Conservation (phyloP, 2,888 invertebrate genomes). For the Idaea biselata region DNA sequence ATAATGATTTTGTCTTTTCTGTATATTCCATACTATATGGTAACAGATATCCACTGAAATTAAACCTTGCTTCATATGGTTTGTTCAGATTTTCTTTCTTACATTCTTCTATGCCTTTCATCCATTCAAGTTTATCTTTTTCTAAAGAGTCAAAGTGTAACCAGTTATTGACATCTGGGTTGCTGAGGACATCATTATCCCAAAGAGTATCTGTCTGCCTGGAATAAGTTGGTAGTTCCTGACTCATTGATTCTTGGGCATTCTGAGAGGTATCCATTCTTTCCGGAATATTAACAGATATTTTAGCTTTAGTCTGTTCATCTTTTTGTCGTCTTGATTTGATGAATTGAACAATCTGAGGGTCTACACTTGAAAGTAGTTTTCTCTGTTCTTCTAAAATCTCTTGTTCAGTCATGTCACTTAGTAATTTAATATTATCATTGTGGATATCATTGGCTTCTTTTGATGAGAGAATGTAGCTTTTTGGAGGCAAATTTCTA, state of each 20-base stretch:
- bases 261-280: slow-evolving; percentile 40
- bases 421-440: slow-evolving; percentile 85
- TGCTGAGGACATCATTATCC: slow-evolving; percentile 81
- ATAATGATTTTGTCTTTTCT: slow-evolving; percentile 83
- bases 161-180: slow-evolving; percentile 86
- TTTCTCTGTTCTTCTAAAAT: slow-evolving; percentile 87
- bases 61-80: slow-evolving; percentile 90
- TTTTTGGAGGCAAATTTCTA: slow-evolving; percentile 55
- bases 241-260: slow-evolving; percentile 5
- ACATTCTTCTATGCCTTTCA: slow-evolving; percentile 84
- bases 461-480: slow-evolving; percentile 69
- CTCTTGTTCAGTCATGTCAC: slow-evolving; percentile 86
- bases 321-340: slow-evolving; percentile 53
- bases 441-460: slow-evolving; percentile 84
- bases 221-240: slow-evolving; percentile 3
- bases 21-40: slow-evolving; percentile 84
- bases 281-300: neutral
- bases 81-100: slow-evolving; percentile 78
- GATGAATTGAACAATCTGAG: slow-evolving; percentile 85
- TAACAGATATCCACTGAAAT: slow-evolving; percentile 89
- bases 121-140: slow-evolving; percentile 93
- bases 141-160: slow-evolving; percentile 93
- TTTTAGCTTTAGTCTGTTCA: slow-evolving; percentile 10
- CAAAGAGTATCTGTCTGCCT: slow-evolving; percentile 52
- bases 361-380: slow-evolving; percentile 83